phyloP scores from a whole-genome alignment of 2,113 vertebrate genomes.

The Pygoscelis adeliae region DNA sequence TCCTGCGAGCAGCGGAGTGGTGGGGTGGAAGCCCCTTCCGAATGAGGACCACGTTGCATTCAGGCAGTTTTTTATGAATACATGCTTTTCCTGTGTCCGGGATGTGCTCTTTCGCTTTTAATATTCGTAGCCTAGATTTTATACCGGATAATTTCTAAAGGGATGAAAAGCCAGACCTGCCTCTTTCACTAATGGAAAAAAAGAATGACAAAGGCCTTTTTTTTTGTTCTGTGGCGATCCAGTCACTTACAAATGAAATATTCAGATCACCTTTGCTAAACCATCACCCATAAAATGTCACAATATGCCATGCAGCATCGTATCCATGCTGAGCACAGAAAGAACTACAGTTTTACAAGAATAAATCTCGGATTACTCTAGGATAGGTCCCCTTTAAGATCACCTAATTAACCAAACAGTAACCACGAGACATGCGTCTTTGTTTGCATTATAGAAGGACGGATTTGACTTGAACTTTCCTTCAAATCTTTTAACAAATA shows the following conservation, averaged over 20 bases:
- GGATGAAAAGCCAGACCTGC: neutral
- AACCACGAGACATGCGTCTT: neutral
- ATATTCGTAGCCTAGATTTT: constrained; percentile 15
- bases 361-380: constrained; percentile 8
- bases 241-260: neutral
- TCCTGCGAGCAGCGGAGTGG: neutral
- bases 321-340: neutral
- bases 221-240: neutral
- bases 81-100: neutral
- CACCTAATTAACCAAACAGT: neutral
- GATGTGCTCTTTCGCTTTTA: constrained; percentile 10
- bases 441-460: neutral
- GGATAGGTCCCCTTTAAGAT: neutral
- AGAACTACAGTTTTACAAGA: neutral
- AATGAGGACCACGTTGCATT: constrained; percentile 13
- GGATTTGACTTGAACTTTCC: neutral
- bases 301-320: neutral
- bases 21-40: constrained; percentile 30
- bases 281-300: neutral
- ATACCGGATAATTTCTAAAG: neutral
- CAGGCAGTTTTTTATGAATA: neutral
- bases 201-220: constrained; percentile 63
- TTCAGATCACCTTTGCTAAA: constrained; percentile 26
- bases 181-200: neutral
- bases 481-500: neutral